Base-by-base conservation (phyloP, 2,113 vertebrate genomes). In the Amphiprion percula region DNA sequence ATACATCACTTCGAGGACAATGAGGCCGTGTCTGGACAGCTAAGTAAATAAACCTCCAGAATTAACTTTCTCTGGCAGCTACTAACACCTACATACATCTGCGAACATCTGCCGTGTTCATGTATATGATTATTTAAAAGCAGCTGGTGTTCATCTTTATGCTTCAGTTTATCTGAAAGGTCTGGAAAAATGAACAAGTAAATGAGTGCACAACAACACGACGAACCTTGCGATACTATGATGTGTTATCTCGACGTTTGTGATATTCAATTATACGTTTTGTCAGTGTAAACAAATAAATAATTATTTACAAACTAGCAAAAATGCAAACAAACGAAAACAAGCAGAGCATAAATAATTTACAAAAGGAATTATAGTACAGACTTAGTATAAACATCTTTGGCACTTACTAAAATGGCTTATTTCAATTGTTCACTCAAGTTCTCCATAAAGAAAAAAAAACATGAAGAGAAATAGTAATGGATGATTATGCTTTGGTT, bases 271-370 rank as follows among this genome's bases (percentile, higher is more conserved):
- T 93, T 93, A 90, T 94, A 93, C 93, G 92, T 88, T 93, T 74
- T 87, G 94, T 96, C 95, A 94, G 79, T 93, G 96, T 95, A 94
- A 96, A 98, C 96, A 98, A 98, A 99, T 99, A 99, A 99, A 99
- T 99, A 97, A 96, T 91, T 97, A 98, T 97, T 96, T 97, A 99
- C 97, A 99, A 91, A 95, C 94, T 94, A 91, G 94, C 86, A 95
- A 96, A 94, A 93, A 92, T 72, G 86, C 87, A 88, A 72, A 61
- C 67, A 87, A 92, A 83, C 86, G 87, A 87, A 17, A 90, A 91
- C 80, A 88, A 81, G 82, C 69, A 78, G 90, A 95, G 93, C 92
- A 96, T 96, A 97, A 98, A 98, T 98, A 98, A 97, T 96, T 98
- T 98, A 98, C 96, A 97, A 91, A 94, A 94, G 91, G 94, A 95